Base-by-base conservation (phyloP, 2,888 invertebrate genomes). In the Lycaena phlaeas region DNA sequence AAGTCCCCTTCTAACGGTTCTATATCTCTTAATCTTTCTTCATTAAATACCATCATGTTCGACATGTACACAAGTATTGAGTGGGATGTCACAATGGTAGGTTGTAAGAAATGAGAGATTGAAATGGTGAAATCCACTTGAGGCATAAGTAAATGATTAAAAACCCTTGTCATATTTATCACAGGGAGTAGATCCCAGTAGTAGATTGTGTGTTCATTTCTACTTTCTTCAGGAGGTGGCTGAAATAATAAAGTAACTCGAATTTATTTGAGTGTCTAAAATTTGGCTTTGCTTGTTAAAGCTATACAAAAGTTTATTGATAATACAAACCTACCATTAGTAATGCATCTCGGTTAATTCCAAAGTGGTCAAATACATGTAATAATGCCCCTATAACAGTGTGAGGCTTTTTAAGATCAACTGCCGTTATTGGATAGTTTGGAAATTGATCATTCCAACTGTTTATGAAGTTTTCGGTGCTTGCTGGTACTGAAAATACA, bases 181-280 rank as follows among this genome's bases (percentile, higher is more conserved):
- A 79, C 61, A 0, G 82, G 79, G 1, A 81, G 43, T 1, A 84
- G 52, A 41, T 84, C 82, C 61, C 68, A 61, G 49, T 81, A 84
- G 53, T 79, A 81, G 0, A 50, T 36, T 0, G 59, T 57, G 39
- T 76, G 69, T n/a, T 75, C 72, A 14, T 70, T 77, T 2, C 58
- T 50, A 1, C 44, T 53, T 36, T 72, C 71, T 46, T 75, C 70
- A 1, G 66, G 58, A 26, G 70, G 65, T 5, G 64, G 59, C 75
- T 75, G 56, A 2, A 59, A 59, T 30, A 36, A 27, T 36, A 6
- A 38, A 2, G 1, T 29, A n/a, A 14, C 5, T 9, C 9, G n/a
- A n/a, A 4, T 29, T 29, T 9, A 14, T 10, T 36, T 36, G 14
- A 22, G n/a, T 4, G n/a, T n/a, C n/a, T n/a, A n/a, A n/a, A n/a